Evolutionary conservation across 2,888 invertebrate genomes (phyloP).

Genomic region (Acanthococcus lagerstroemiae): DNA sequence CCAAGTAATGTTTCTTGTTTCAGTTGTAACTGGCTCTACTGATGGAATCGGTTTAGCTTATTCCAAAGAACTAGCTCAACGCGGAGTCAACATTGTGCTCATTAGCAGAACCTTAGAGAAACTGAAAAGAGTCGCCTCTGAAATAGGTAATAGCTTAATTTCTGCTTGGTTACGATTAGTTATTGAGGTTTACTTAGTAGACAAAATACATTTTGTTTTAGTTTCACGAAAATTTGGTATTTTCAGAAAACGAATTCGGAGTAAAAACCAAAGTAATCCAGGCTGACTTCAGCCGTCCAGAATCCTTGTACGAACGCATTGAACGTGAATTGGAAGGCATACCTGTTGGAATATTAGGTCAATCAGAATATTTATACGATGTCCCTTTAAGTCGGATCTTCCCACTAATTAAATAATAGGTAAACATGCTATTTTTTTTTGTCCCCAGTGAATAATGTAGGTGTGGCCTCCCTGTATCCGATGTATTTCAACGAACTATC

Average conservation of each 20-base stretch:
- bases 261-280: constrained; percentile 63
- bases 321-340: constrained; percentile 60
- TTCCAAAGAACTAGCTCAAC: constrained; percentile 64
- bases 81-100: constrained; percentile 66
- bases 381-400: too few species aligned
- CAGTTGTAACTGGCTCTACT: constrained; percentile 80
- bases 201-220: too few species aligned
- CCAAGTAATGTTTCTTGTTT: too few species aligned
- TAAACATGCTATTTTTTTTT: background rate
- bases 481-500: constrained; percentile 67
- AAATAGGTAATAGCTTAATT: constrained; percentile 65
- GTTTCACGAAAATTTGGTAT: too few species aligned
- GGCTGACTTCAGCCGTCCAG: constrained; percentile 68
- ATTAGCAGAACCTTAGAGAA: constrained; percentile 69
- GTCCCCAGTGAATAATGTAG: constrained; percentile 89
- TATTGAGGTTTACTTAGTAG: too few species aligned
- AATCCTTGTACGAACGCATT: constrained; percentile 60
- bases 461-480: constrained; percentile 72
- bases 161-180: too few species aligned
- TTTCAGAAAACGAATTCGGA: constrained; percentile 48
- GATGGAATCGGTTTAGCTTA: constrained; percentile 88
- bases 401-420: background rate
- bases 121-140: constrained; percentile 55
- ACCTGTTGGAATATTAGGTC: constrained; percentile 77
- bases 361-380: background rate